phyloP scores from a whole-genome alignment of 1,140 invertebrate species.

The Coptotermes formosanus region DNA sequence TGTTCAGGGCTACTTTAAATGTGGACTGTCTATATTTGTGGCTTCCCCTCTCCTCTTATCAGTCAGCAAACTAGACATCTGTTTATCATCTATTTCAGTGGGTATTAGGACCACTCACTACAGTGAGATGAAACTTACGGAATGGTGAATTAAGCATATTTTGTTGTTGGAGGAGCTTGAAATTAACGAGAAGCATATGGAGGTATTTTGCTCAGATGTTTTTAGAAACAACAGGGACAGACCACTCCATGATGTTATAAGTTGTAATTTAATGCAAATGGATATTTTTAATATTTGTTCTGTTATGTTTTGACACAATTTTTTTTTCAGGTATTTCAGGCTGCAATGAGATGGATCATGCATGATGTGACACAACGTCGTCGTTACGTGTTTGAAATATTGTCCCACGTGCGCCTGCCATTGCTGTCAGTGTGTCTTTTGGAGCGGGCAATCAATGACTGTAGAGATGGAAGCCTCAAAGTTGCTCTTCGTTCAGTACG shows the following conservation, averaged over 20 bases:
- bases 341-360: constrained; percentile 87
- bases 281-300: neutral
- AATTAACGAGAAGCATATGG: too few relatives aligned
- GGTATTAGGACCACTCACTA: too few relatives aligned
- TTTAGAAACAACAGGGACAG: too few relatives aligned
- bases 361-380: constrained; percentile 77
- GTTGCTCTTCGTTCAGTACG: constrained; percentile 78
- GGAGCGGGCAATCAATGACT: constrained; percentile 76
- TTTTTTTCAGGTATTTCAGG: constrained; percentile 72
- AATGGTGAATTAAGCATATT: too few relatives aligned
- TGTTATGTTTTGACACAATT: neutral
- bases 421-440: constrained; percentile 79
- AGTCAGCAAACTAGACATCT: too few relatives aligned
- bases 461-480: constrained; percentile 76
- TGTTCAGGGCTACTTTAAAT: too few relatives aligned
- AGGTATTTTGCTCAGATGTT: too few relatives aligned
- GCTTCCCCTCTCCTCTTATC: too few relatives aligned
- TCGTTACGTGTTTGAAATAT: constrained; percentile 82
- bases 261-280: neutral
- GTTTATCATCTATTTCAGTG: too few relatives aligned
- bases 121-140: too few relatives aligned
- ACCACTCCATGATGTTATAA: neutral
- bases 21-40: too few relatives aligned
- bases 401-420: constrained; percentile 80
- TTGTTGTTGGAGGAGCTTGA: too few relatives aligned